These are phyloP conservation scores for Chesias legatella DNA, from an alignment of 2,888 invertebrate species.

Conservation along the genomic window DNA sequence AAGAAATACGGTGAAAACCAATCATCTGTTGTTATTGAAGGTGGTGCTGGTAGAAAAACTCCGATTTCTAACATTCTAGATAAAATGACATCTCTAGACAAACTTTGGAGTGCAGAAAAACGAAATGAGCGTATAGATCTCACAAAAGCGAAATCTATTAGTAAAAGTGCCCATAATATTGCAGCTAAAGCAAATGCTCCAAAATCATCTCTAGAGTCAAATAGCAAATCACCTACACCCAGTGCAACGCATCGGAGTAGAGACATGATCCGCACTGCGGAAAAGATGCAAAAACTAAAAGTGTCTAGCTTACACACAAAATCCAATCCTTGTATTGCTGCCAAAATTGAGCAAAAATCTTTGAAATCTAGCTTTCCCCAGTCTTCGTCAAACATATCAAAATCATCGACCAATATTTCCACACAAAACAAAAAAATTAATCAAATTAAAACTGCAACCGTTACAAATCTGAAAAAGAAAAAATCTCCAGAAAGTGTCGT, in stretches of 20 bases:
- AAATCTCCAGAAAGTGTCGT: constrained; percentile 55
- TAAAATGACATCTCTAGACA: constrained; percentile 78
- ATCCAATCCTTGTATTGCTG: constrained; percentile 52
- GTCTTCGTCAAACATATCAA: constrained; percentile 48
- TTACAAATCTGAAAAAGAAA: constrained; percentile 67
- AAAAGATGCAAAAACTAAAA: constrained; percentile 67
- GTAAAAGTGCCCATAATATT: constrained; percentile 35
- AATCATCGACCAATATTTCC: constrained; percentile 56
- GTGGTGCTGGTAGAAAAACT: constrained; percentile 71
- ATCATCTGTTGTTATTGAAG: constrained; percentile 63
- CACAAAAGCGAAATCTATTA: constrained; percentile 48
- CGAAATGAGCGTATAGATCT: constrained; percentile 68
- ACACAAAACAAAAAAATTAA: constrained; percentile 42
- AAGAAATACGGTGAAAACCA: constrained; percentile 48
- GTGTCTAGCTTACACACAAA: constrained; percentile 52
- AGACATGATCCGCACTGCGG: constrained; percentile 72
- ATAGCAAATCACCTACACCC: constrained; percentile 35
- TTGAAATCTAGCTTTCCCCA: constrained; percentile 41
- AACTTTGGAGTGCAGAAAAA: constrained; percentile 74
- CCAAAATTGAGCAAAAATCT: constrained; percentile 42
- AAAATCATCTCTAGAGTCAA: constrained; percentile 25
- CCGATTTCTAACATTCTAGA: constrained; percentile 74
- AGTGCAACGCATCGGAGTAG: constrained; percentile 61
- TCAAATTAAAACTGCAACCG: constrained; percentile 60
- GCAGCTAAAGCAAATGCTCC: constrained; percentile 30